Evolutionary conservation across 2,888 invertebrate genomes (phyloP).

Genomic region (Eristalinus aeneus): DNA sequence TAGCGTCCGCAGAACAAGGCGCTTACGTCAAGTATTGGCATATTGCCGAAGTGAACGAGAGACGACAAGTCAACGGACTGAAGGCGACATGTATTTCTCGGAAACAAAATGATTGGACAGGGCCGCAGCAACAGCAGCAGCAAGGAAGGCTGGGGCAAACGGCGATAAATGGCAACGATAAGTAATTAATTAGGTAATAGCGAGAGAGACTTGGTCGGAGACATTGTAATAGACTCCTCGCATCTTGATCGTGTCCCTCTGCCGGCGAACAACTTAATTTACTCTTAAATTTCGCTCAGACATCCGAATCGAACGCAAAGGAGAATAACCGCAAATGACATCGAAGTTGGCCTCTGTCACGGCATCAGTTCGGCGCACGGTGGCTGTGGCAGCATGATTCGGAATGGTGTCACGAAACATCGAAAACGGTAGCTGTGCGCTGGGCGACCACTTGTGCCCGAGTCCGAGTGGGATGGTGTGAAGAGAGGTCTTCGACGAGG

Average conservation of each 20-base stretch:
- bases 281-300: constrained; percentile 63
- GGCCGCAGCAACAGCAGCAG: constrained; percentile 3
- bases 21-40: constrained; percentile 68
- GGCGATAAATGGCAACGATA: constrained; percentile 71
- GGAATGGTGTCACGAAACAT: constrained; percentile 65
- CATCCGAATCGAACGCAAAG: constrained; percentile 38
- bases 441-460: background rate
- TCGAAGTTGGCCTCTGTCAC: constrained; percentile 66
- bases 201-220: constrained; percentile 65
- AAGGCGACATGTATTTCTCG: constrained; percentile 35
- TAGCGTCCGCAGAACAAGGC: too few relatives aligned
- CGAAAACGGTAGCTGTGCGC: constrained; percentile 22
- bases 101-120: constrained; percentile 38
- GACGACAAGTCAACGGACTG: constrained; percentile 9
- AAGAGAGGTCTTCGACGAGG: constrained; percentile 24
- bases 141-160: background rate
- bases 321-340: constrained; percentile 6
- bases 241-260: constrained; percentile 63
- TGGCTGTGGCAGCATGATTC: constrained; percentile 35
- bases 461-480: background rate
- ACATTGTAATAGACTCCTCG: constrained; percentile 70
- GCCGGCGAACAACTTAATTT: constrained; percentile 69
- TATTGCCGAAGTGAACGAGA: constrained; percentile 41
- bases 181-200: constrained; percentile 73
- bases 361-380: constrained; percentile 33